Conservation (phyloP, 2,113 vertebrate species). For the Diphyllodes magnificus region DNA sequence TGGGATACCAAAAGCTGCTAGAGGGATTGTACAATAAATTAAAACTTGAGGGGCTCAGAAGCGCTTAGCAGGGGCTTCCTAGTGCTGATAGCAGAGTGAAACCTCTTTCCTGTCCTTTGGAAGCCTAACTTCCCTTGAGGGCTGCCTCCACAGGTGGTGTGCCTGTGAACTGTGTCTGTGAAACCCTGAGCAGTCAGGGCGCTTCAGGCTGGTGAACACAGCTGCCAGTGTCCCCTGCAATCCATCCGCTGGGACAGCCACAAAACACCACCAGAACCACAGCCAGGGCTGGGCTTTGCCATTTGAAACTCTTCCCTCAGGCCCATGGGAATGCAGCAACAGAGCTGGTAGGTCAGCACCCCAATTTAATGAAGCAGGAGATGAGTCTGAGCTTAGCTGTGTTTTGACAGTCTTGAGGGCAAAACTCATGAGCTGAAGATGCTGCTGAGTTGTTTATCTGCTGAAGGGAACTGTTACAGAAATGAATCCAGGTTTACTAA, state of each 20-base stretch:
- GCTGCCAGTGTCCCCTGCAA: neutral
- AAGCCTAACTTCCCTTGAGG: neutral
- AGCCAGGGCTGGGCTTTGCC: neutral
- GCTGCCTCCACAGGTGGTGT: neutral
- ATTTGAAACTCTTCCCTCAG: neutral
- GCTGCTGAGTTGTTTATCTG: neutral
- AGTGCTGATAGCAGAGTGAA: neutral
- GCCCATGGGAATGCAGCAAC: neutral
- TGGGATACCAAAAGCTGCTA: neutral
- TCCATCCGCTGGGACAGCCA: neutral
- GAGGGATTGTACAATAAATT: neutral
- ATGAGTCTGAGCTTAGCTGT: neutral
- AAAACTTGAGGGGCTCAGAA: neutral
- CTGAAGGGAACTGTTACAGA: neutral
- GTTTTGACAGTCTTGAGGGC: neutral
- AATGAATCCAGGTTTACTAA: neutral
- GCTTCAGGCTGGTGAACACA: neutral
- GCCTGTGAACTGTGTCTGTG: neutral
- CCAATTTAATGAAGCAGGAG: neutral
- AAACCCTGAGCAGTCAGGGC: neutral
- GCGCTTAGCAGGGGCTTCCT: neutral
- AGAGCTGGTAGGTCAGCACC: neutral
- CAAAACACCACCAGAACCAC: neutral
- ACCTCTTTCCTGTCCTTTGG: neutral
- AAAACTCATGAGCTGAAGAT: neutral